A percentile compares a stretch with the other conserved stretches of the same genome.
phyloP scores from a whole-genome alignment of 1,140 invertebrate species.

The Aphis craccivora region DNA sequence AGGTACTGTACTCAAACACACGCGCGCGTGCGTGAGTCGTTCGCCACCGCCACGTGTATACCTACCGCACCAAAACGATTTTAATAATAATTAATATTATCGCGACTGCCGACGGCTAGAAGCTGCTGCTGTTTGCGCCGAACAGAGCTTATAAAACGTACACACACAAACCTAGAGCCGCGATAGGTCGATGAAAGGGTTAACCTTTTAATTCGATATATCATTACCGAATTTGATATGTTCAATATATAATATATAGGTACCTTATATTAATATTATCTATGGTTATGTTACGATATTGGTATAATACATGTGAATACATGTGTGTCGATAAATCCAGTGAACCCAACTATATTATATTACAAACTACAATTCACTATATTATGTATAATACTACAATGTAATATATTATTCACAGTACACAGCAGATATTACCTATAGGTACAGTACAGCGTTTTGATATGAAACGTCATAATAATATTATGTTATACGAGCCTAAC shows the following conservation, averaged over 20 bases:
- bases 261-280: not conserved
- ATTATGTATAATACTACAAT: not conserved
- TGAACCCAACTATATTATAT: not conserved
- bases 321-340: constrained; percentile 12
- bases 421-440: not conserved
- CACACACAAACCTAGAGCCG: not conserved
- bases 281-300: not conserved
- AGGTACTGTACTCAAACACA: not conserved
- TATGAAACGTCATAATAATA: not conserved
- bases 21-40: not conserved
- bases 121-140: not conserved
- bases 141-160: not conserved
- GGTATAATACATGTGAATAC: constrained; percentile 23
- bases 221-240: not conserved
- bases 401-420: not conserved
- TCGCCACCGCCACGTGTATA: not conserved
- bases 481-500: not conserved
- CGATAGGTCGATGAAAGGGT: not conserved
- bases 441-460: not conserved
- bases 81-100: constrained; percentile 52
- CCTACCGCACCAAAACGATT: not conserved
- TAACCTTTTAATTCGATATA: constrained; percentile 12
- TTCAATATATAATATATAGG: not conserved
- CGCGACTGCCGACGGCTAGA: not conserved
- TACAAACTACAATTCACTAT: not conserved